Base-by-base conservation (phyloP, 2,888 invertebrate species). In the Euplexia lucipara region DNA sequence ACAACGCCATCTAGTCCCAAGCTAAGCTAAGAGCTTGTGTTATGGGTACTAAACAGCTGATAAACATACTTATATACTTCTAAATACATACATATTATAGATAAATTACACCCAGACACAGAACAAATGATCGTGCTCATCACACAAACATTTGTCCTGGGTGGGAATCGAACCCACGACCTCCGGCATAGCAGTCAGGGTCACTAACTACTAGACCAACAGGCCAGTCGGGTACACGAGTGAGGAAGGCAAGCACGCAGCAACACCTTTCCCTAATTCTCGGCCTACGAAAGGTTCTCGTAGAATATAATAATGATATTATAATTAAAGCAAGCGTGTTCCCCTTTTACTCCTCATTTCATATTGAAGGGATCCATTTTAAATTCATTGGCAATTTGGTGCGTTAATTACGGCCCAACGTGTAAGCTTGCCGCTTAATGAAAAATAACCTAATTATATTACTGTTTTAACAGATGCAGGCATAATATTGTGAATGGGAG, bases 371-470 rank as follows among this genome's bases (percentile, higher is more conserved):
- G 58, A 61, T 57, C 75, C 64, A 75, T 75, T 79, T 70, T 70
- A 75, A 79, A 76, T 76, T 76, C 79, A 76, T 79, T 59, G 76
- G 41, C 71, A 79, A 79, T 76, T 65, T 62, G 59, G 37, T 44
- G 54, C 49, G 64, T 65, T 67, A 73, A 78, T 74, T 74, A 73
- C 68, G 60, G 57, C 7, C 37, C 41, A 76, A 66, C 53, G 68
- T 54, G 65, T 66, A 53, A 59, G 59, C 74, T 32, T 49, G 26
- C 18, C 37, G 52, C 16, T 47, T 56, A 73, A 53, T 60, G 41
- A 73, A 59, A n/a, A 77, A 66, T 66, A 65, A 51, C 12, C 22
- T 66, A 35, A 72, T 52, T 59, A 48, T 26, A 44, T 73, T 34
- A 57, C 20, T 53, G 47, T 45, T 56, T 47, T 53, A 35, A 56